Evolutionary conservation across 2,113 vertebrate species (phyloP), one percentile per base, ranked within the genome.

Genomic region (Hyperoodon ampullatus): DNA sequence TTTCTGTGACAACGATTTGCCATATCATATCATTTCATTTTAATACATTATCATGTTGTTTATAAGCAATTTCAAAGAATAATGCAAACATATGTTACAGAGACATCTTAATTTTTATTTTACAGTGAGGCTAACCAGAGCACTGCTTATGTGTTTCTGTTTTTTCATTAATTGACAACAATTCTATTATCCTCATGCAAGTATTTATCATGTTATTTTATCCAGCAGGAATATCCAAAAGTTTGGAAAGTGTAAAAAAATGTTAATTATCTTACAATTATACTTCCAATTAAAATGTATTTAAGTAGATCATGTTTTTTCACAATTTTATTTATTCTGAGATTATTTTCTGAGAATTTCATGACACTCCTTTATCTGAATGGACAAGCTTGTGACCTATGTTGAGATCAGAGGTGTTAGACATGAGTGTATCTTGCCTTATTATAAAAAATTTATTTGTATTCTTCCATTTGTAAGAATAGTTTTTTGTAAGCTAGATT

Each of bases 1-100:
- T 87, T 97, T 95, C 74, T 96, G 39, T 95, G 93, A 93, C 72
- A 84, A 80, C 66, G 2, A 90, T 94, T 98, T 95, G 13, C 33
- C 60, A 72, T 87, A 70, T 94, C 71, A 8, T 23, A 72, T 53
- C 89, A 96, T 18, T 95, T 97, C 81, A 95, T 23, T 78, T 61
- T 61, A 92, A 96, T 60, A 96, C 60, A 93, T 83, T 65, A 84
- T 90, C 93, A 80, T 61, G 7, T 35, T 71, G 66, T 97, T 97
- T 95, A 88, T n/a, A 92, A 96, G 94, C 15, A 4, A 84, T 58
- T 96, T 90, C 47, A 86, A 97, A 93, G 12, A 8, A 30, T 12
- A 65, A 53, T 88, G 33, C 58, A 95, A 78, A 93, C 97, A 58
- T 18, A 60, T 90, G 2, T 55, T 42, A 93, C 44, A 86, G 66